Conservation (phyloP, 1,140 invertebrate genomes). For the Eriocheir sinensis region DNA sequence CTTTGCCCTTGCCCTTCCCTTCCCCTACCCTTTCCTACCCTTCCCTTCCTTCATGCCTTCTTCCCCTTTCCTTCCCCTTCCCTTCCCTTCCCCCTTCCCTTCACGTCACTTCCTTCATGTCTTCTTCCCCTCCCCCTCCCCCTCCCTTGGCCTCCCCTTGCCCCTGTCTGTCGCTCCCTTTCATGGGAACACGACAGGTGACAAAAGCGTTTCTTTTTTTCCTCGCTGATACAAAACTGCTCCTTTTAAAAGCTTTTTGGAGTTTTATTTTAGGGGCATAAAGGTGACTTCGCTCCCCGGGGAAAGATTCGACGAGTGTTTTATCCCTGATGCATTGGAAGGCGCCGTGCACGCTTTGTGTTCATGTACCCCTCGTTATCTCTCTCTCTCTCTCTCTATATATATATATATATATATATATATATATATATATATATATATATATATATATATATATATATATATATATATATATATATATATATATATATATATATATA, state of each 20-base stretch:
- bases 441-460: not conserved
- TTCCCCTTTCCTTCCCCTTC: not conserved
- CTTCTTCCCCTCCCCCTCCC: not conserved
- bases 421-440: not conserved
- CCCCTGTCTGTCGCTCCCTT: not conserved
- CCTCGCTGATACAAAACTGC: slow-evolving; percentile 44
- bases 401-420: not conserved
- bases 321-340: not conserved
- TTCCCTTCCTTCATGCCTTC: not conserved
- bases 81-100: slow-evolving; percentile 9
- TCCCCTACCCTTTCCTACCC: too few relatives aligned
- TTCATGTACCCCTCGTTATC: not conserved
- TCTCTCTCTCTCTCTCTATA: not conserved
- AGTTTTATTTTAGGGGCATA: not conserved
- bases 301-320: not conserved
- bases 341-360: not conserved
- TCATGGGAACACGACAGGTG: slow-evolving; percentile 17
- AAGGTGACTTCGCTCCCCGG: not conserved
- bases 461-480: not conserved
- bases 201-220: not conserved
- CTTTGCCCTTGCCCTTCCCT: too few relatives aligned
- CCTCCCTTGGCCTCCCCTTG: not conserved
- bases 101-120: not conserved
- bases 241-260: slow-evolving; percentile 51
- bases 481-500: too few relatives aligned